phyloP scores from a whole-genome alignment of 2,797 vertebrate species.

The Enteromius paludinosus region DNA sequence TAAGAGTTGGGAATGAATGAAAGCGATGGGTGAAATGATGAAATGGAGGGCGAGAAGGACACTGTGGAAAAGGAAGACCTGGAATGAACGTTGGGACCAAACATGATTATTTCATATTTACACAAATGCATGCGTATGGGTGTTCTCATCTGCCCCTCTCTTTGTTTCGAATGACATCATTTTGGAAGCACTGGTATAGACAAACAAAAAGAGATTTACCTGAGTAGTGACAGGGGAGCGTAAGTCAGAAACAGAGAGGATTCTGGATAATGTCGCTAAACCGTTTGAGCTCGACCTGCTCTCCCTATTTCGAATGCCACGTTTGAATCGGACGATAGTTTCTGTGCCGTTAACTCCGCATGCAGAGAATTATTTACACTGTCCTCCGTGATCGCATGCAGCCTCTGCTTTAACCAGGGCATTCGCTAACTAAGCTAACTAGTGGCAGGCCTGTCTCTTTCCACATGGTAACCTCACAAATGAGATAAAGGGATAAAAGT shows the following conservation, averaged over 20 bases:
- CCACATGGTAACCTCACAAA: not conserved
- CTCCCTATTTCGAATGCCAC: constrained; percentile 21
- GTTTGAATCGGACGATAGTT: not conserved
- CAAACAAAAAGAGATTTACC: constrained; percentile 71
- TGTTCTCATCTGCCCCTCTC: constrained; percentile 40
- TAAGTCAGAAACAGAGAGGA: constrained; percentile 47
- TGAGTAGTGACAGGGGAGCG: constrained; percentile 75
- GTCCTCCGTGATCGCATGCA: constrained; percentile 27
- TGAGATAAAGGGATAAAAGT: constrained; percentile 22
- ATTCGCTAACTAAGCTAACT: constrained; percentile 15
- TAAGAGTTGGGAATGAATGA: constrained; percentile 46
- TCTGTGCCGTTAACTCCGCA: constrained; percentile 33
- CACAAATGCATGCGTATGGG: constrained; percentile 35
- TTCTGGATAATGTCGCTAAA: constrained; percentile 39
- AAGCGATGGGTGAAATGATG: constrained; percentile 45
- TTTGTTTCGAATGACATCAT: constrained; percentile 53
- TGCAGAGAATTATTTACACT: constrained; percentile 42
- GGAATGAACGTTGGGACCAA: constrained; percentile 39
- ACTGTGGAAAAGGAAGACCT: constrained; percentile 54
- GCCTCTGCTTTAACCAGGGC: constrained; percentile 24
- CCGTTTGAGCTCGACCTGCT: not conserved
- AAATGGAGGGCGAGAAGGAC: constrained; percentile 39
- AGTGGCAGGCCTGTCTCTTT: constrained; percentile 13
- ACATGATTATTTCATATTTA: constrained; percentile 56
- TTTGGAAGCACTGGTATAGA: constrained; percentile 66